Conservation (phyloP, 2,797 vertebrate species). For the Periophthalmus magnuspinnatus region DNA sequence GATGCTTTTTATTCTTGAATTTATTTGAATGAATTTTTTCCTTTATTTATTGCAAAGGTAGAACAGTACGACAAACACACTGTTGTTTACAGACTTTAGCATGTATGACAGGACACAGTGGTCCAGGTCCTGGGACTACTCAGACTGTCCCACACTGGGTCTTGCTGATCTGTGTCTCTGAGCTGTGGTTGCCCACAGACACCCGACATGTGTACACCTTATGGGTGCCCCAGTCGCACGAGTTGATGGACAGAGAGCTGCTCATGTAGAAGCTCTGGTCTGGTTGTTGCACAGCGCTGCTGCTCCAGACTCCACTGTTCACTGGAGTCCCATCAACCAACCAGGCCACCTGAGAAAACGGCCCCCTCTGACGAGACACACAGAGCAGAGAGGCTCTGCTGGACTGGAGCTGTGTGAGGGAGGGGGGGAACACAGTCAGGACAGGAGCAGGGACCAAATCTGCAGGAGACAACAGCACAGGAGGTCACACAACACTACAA, state of each 20-base stretch:
- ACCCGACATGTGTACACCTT: slow-evolving; percentile 52
- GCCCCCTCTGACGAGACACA: slow-evolving; percentile 50
- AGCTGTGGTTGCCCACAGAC: slow-evolving; percentile 49
- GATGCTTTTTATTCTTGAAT: no score
- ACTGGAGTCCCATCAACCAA: slow-evolving; percentile 51
- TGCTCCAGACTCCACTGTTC: slow-evolving; percentile 54
- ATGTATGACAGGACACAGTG: no score
- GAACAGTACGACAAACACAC: neutral
- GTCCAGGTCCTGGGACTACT: slow-evolving; percentile 1
- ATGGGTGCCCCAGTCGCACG: slow-evolving; percentile 47
- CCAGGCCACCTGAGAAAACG: slow-evolving; percentile 65
- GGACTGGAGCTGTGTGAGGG: slow-evolving; percentile 60
- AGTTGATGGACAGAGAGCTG: slow-evolving; percentile 60
- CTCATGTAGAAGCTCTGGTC: slow-evolving; percentile 62
- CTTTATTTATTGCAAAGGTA: neutral
- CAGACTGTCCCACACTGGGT: slow-evolving; percentile 32
- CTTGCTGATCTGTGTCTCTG: slow-evolving; percentile 49
- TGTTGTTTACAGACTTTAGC: no score
- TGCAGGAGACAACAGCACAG: neutral
- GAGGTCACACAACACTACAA: neutral
- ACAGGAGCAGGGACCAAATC: slow-evolving; percentile 35
- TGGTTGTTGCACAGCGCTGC: slow-evolving; percentile 46
- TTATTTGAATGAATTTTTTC: no score
- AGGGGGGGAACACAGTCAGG: slow-evolving; percentile 67
- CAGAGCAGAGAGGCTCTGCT: slow-evolving; percentile 59